phyloP scores from a whole-genome alignment of 2,888 invertebrate genomes.

The Patella caerulea region DNA sequence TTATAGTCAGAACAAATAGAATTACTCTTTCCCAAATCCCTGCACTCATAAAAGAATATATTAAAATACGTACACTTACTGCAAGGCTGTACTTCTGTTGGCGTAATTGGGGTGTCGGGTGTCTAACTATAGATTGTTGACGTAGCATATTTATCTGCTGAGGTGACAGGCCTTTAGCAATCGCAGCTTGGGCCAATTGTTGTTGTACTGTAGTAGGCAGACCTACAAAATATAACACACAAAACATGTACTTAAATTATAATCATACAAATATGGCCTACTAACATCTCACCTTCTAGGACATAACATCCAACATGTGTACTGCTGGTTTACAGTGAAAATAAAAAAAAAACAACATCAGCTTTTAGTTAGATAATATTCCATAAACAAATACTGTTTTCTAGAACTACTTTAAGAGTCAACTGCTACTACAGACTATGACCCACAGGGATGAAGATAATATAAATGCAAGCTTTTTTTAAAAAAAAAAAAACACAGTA shows the following conservation, averaged over 20 bases:
- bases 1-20: too few relatives aligned
- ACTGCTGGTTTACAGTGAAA: too few relatives aligned
- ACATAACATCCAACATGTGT: not conserved
- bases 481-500: not conserved
- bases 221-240: constrained; percentile 14
- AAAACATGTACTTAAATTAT: not conserved
- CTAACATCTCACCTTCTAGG: not conserved
- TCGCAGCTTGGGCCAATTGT: constrained; percentile 47
- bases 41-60: too few relatives aligned
- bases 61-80: constrained; percentile 27
- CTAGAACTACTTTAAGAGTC: too few relatives aligned
- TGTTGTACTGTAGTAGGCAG: constrained; percentile 54
- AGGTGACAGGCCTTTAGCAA: constrained; percentile 51
- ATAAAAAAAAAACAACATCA: too few relatives aligned
- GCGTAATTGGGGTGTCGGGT: constrained; percentile 43
- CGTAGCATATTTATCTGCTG: constrained; percentile 50
- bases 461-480: constrained; percentile 13
- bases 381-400: too few relatives aligned
- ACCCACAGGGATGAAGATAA: constrained; percentile 24
- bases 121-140: constrained; percentile 40
- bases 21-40: too few relatives aligned
- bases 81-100: constrained; percentile 52
- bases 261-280: not conserved
- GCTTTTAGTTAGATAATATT: too few relatives aligned
- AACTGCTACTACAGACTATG: not conserved